Evolutionary conservation across 2,797 vertebrate genomes (phyloP), one percentile per base, ranked within the genome.

Genomic region (Sandelia bainsii): DNA sequence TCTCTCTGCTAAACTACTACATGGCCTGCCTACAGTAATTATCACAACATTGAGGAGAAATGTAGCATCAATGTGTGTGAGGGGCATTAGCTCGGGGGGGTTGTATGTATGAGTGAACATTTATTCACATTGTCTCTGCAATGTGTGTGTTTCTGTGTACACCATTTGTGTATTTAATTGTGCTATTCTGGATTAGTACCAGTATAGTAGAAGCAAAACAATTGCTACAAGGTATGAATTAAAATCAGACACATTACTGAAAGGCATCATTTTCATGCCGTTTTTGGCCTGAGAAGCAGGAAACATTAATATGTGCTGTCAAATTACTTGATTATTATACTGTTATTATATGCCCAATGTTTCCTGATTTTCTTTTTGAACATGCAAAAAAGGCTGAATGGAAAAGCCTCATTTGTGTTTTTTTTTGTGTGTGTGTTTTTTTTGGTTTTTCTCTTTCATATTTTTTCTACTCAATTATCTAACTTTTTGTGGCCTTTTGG

Each of bases 21-120:
- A 69, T 16, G 4, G 25, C 63, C 80, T 86, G 72, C 79, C 72
- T 69, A n/a, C 65, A 78, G 72, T 84, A 84, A 90, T 90, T 88
- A 88, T 85, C 64, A 63, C 80, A 79, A 63, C 52, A 25, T 25
- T 12, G 42, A 67, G 65, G 75, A 70, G 68, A 50, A 64, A 79
- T 65, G 56, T 65, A 69, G 57, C 34, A 34, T 12, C 27, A 16
- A 14, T 40, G 50, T 74, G 56, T 67, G 49, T 59, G 61, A 40
- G 49, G 52, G 63, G 53, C 48, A 61, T 65, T 74, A 78, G 72
- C 76, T 81, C 3, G 12, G 66, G 63, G 37, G 77, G 77, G 46
- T 69, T 39, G 52, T 61, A 60, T 75, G 57, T 79, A 63, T 69
- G 45, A 75, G 53, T 3, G 6, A 22, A 46, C 37, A 52, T 14